Evolutionary conservation across 2,888 invertebrate genomes (phyloP), one percentile per base, ranked within the genome.

Genomic region (Philhelius pedissequus): DNA sequence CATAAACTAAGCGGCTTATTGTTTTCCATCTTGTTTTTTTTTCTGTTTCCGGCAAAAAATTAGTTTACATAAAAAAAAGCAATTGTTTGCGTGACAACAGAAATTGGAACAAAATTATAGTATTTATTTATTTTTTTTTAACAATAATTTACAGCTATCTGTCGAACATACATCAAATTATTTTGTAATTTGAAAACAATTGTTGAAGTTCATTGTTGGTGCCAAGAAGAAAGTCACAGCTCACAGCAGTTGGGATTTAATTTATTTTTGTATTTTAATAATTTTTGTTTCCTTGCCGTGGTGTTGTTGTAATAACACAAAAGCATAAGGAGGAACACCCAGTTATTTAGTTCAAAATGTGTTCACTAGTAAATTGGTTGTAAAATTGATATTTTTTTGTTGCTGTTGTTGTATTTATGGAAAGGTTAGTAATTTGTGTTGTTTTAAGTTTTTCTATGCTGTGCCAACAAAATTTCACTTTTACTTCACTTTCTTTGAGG

Each of bases 1-100:
- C 60, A 66, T 75, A 78, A 56, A 74, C 4, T 52, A 83, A 83
- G 56, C 50, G 22, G 83, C 74, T 78, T 78, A 83, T 74, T 81
- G 70, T 70, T 66, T 32, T 25, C 25, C n/a, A 52, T 56, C 20
- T 32, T 13, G 1, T n/a, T 70, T 11, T 38, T 45, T 18, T 48
- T 66, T 40, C 3, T 32, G 35, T 74, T 83, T 78, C 82, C 78
- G 83, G 74, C 60, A 48, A 35, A n/a, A 54, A 30, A 30, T 20
- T 32, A 7, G 13, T 50, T n/a, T 27, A n/a, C n/a, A 25, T 11
- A 32, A 18, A 9, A 0, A 30, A 38, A 68, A 62, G 43, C 66
- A 38, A 35, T 30, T 48, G 48, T 56, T 69, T 38, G 73, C 82
- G 73, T 74, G 78, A 83, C 78, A 78, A 50, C 50, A 64, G 32